Evolutionary conservation across 2,113 vertebrate genomes (phyloP), one percentile per base, ranked within the genome.

Genomic region (Cololabis saira): DNA sequence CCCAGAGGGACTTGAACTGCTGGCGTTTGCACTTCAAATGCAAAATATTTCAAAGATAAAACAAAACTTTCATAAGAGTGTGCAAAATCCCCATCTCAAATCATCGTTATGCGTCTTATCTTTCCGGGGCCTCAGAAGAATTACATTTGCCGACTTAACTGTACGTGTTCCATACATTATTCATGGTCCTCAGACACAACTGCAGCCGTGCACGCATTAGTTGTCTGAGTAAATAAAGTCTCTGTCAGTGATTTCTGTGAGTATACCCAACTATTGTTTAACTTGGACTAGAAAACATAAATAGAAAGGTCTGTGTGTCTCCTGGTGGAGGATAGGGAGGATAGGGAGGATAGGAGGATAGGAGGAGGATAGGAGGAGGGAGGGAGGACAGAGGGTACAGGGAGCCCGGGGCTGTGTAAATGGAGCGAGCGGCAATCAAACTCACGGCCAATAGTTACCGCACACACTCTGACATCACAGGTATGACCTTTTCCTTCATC

Each of bases 401-500:
- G 55, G 65, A 78, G 80, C 80, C 67, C 3, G 37, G 51, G 84
- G 84, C 71, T 19, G 41, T 41, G 57, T 18, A 40, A 58, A 55
- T 61, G 47, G 61, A 74, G 61, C 33, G 47, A 76, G 49, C 19
- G 44, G 75, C 76, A 52, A 80, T 87, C 85, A 81, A 76, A 84
- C 78, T 61, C 75, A 52, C 62, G 61, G 59, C 75, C 72, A 33
- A 61, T 61, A 67, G 69, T 14, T 71, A 87, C 79, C 30, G 14
- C 65, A 24, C 42, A 42, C 33, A 62, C 62, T 75, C 68, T 81
- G 69, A 81, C 87, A 78, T 80, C 84, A 83, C 59, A 63, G 11
- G 27, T 22, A 58, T 78, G 78, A 90, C 88, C 81, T 90, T 90
- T 80, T 72, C 76, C 70, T 79, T 74, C 50, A 47, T 55, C 64